Evolutionary conservation across 1,140 invertebrate species (phyloP).

Genomic region (Anagrus nilaparvatae): DNA sequence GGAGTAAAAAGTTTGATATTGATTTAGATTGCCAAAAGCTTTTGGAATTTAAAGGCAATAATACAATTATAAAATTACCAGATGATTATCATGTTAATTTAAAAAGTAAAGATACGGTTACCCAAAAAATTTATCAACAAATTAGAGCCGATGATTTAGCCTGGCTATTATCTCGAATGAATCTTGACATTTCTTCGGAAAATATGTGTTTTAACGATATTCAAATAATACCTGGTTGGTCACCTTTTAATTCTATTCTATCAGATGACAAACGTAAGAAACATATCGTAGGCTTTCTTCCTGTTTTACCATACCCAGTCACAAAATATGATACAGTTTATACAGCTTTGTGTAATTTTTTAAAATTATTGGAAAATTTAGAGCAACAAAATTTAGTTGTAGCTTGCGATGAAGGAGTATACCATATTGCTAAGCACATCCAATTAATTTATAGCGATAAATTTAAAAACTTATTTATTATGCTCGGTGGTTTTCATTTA

Average conservation of each 20-base stretch:
- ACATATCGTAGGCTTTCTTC: constrained; percentile 6
- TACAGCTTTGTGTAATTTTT: constrained; percentile 11
- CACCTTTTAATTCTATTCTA: constrained; percentile 8
- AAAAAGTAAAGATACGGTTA: neutral
- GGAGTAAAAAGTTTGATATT: neutral
- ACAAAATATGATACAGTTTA: constrained; percentile 12
- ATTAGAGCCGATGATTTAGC: constrained; percentile 5
- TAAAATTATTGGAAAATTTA: constrained; percentile 4
- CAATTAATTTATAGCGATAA: neutral
- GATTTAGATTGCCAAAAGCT: neutral
- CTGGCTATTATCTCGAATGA: constrained; percentile 5
- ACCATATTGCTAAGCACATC: constrained; percentile 3
- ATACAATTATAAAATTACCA: neutral
- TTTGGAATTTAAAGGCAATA: constrained; percentile 3
- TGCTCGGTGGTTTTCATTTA: constrained; percentile 3
- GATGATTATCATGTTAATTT: neutral
- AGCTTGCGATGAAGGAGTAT: constrained; percentile 12
- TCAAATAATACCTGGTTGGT: constrained; percentile 3
- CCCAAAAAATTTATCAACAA: neutral
- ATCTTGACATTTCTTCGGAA: neutral
- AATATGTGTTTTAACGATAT: neutral
- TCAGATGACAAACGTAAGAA: constrained; percentile 1
- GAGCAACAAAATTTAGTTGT: constrained; percentile 8
- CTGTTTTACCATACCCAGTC: constrained; percentile 6
- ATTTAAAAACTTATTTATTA: constrained; percentile 3